Evolutionary conservation across 2,888 invertebrate species (phyloP).

Genomic region (Eristalinus sepulchralis): DNA sequence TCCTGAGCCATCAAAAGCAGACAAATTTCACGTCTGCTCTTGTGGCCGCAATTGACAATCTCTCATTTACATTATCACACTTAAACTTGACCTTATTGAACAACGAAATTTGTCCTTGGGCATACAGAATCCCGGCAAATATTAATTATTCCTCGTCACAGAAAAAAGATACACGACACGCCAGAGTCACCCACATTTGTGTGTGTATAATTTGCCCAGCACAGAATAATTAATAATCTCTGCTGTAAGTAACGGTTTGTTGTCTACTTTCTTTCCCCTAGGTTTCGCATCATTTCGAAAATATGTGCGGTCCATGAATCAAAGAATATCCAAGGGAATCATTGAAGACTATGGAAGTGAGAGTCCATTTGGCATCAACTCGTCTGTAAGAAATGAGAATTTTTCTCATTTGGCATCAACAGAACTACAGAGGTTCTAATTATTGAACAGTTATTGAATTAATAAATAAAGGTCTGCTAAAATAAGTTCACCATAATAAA

Average conservation of each 20-base stretch:
- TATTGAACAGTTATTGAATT: too few relatives aligned
- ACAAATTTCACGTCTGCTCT: too few relatives aligned
- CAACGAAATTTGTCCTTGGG: neutral
- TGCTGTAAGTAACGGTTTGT: slow-evolving; percentile 9
- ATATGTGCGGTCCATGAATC: neutral
- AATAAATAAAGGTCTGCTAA: too few relatives aligned
- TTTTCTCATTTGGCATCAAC: neutral
- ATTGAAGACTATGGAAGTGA: slow-evolving; percentile 8
- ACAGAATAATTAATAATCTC: neutral
- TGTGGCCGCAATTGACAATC: too few relatives aligned
- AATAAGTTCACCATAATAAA: too few relatives aligned
- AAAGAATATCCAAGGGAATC: neutral
- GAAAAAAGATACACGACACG: neutral
- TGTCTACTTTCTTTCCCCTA: neutral
- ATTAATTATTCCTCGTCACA: neutral
- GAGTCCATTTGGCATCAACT: neutral
- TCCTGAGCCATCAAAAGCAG: too few relatives aligned
- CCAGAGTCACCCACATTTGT: neutral
- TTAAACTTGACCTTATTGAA: neutral
- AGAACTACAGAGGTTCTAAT: neutral
- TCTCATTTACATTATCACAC: too few relatives aligned
- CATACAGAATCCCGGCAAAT: neutral
- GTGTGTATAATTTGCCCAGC: neutral
- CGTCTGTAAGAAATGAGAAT: too few relatives aligned
- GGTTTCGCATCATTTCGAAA: neutral